phyloP scores from a whole-genome alignment of 2,113 vertebrate genomes.

The Onychostoma macrolepis region DNA sequence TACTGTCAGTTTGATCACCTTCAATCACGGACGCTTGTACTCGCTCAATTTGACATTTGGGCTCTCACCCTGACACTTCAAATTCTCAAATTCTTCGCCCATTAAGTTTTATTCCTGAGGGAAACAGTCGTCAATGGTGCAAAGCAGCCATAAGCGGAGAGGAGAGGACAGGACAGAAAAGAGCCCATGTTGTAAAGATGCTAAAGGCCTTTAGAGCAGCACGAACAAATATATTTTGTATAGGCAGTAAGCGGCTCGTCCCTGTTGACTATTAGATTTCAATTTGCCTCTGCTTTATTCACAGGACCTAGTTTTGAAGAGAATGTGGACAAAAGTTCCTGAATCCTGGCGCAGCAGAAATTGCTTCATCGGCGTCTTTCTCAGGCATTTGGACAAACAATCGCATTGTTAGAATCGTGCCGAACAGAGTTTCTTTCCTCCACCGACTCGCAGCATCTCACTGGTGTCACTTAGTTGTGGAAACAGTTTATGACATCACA shows the following conservation, averaged over 20 bases:
- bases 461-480: background rate
- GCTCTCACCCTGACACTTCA: slow-evolving; percentile 29
- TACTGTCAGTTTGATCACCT: slow-evolving; percentile 29
- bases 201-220: slow-evolving; percentile 1
- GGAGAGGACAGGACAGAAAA: slow-evolving; percentile 14
- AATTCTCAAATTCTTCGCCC: slow-evolving; percentile 21
- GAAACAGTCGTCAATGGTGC: slow-evolving; percentile 24
- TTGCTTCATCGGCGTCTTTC: slow-evolving; percentile 59
- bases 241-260: slow-evolving; percentile 4
- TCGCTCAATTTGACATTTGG: slow-evolving; percentile 28
- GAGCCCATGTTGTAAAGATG: background rate
- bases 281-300: slow-evolving; percentile 48
- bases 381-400: slow-evolving; percentile 31
- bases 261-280: slow-evolving; percentile 31
- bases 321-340: slow-evolving; percentile 52
- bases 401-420: background rate
- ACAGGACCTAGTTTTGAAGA: slow-evolving; percentile 54
- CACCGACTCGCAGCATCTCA: background rate
- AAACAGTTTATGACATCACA: background rate
- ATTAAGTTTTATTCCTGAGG: slow-evolving; percentile 38
- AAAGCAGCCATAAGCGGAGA: slow-evolving; percentile 19
- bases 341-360: slow-evolving; percentile 46
- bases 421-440: background rate
- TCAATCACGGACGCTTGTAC: slow-evolving; percentile 18
- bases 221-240: slow-evolving; percentile 1